Evolutionary conservation across 2,888 invertebrate genomes (phyloP).

Genomic region (Drosophila kuntzei): DNA sequence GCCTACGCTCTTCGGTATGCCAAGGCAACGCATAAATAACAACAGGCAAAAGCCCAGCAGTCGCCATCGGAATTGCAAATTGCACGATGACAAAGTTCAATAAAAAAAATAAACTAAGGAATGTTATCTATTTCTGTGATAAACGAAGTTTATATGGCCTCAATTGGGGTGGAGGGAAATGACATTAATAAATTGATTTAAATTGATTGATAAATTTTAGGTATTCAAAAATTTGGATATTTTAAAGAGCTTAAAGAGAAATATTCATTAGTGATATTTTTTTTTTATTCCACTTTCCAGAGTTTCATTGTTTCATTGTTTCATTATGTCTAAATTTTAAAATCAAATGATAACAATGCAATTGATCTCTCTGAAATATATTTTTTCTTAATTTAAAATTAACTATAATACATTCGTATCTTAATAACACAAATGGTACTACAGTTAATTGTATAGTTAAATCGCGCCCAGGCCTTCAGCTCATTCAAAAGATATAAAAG

Average conservation of each 20-base stretch:
- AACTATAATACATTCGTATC: no score
- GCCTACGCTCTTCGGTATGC: conserved; percentile 18
- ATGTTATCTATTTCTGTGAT: not conserved
- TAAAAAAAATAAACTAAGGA: not conserved
- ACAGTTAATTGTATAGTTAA: no score
- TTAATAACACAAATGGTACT: no score
- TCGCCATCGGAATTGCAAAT: conserved; percentile 59
- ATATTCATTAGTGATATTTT: not conserved
- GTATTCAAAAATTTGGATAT: not conserved
- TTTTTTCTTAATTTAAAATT: no score
- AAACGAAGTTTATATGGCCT: conserved; percentile 11
- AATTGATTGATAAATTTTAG: not conserved
- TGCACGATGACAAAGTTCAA: conserved; percentile 28
- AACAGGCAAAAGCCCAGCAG: conserved; percentile 34
- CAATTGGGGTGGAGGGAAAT: not conserved
- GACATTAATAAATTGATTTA: not conserved
- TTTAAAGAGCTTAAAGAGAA: not conserved
- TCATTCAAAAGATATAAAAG: no score
- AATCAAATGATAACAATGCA: no score
- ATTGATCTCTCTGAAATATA: no score
- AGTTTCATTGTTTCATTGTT: no score
- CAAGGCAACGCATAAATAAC: conserved; percentile 66
- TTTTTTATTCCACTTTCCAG: no score
- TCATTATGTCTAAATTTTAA: no score
- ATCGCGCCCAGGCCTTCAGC: no score